Conservation (phyloP, 2,888 invertebrate species). For the Invenusta paracnida region DNA sequence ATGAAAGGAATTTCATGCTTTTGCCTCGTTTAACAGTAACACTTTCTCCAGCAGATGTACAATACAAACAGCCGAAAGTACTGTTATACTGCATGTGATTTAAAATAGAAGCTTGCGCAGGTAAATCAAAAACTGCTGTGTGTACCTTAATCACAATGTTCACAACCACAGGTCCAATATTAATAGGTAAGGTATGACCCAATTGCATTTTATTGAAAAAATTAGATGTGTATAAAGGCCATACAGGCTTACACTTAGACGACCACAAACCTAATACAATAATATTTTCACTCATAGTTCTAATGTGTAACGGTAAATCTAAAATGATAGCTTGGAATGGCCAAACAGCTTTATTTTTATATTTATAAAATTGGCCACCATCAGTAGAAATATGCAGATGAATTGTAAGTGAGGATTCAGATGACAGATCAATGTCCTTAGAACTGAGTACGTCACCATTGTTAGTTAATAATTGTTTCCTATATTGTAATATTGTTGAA, state of each 20-base stretch:
- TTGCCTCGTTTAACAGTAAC: background rate
- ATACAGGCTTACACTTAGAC: background rate
- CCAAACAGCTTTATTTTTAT: background rate
- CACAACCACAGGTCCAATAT: background rate
- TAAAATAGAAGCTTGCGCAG: background rate
- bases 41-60: background rate
- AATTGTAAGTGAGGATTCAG: background rate
- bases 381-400: background rate
- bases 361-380: background rate
- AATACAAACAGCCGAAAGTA: background rate
- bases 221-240: background rate
- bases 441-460: background rate
- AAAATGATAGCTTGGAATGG: background rate
- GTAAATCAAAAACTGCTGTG: background rate
- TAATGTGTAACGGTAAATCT: background rate
- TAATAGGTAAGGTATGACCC: background rate
- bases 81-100: background rate
- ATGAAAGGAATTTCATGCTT: background rate
- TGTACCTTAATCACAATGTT: background rate
- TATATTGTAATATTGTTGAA: background rate
- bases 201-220: background rate
- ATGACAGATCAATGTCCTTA: background rate
- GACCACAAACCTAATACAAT: background rate
- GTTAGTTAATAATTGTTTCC: background rate
- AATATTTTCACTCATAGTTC: background rate